These are phyloP conservation scores for Dimorphilus gyrociliatus DNA, from an alignment of 2,888 invertebrate species.

Conservation along the genomic window DNA sequence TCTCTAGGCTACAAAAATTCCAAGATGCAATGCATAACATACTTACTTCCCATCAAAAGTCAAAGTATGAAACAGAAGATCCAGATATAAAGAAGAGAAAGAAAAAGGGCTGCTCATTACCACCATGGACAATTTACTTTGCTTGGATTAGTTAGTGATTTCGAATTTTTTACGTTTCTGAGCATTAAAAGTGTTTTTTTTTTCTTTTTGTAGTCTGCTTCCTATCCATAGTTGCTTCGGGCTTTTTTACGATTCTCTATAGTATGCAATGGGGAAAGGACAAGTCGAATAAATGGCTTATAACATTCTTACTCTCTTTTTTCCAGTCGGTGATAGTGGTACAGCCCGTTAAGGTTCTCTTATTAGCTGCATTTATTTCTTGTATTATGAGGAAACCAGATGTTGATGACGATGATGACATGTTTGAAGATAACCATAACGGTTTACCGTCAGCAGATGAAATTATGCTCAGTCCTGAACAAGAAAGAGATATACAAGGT, in stretches of 20 bases:
- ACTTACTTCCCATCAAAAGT: constrained; percentile 19
- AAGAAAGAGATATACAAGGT: neutral
- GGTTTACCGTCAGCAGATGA: neutral
- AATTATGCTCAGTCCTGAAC: too few species aligned
- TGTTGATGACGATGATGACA: constrained; percentile 27
- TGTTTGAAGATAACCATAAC: constrained; percentile 15
- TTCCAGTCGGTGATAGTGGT: constrained; percentile 36
- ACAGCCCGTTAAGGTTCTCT: constrained; percentile 34
- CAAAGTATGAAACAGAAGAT: constrained; percentile 10
- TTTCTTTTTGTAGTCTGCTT: constrained; percentile 22
- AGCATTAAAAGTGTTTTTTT: neutral
- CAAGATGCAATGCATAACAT: constrained; percentile 22
- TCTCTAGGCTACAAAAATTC: constrained; percentile 17
- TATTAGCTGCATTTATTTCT: constrained; percentile 32
- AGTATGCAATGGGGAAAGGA: constrained; percentile 36
- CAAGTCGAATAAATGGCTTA: constrained; percentile 34
- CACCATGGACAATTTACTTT: constrained; percentile 33
- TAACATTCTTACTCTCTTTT: constrained; percentile 34
- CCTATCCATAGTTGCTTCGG: constrained; percentile 25
- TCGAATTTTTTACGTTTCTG: neutral
- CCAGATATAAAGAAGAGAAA: constrained; percentile 20
- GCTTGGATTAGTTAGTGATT: constrained; percentile 31
- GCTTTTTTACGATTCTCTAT: constrained; percentile 36
- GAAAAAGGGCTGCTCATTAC: constrained; percentile 29
- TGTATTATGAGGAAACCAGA: constrained; percentile 34